Conservation (phyloP, 2,113 vertebrate species). For the Charina bottae region DNA sequence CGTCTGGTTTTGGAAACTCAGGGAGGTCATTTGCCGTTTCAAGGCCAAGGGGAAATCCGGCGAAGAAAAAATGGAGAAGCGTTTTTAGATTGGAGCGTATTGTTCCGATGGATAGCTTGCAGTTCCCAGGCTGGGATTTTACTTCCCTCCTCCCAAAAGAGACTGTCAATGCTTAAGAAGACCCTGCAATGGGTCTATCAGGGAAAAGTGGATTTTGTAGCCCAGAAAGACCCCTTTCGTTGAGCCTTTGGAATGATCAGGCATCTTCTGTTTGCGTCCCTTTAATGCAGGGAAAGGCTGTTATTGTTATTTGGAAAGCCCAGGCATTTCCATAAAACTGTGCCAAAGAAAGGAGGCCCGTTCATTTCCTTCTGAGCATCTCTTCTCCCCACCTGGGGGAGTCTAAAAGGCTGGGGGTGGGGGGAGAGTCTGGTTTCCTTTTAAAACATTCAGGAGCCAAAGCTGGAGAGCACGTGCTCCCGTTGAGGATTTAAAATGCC, state of each 20-base stretch:
- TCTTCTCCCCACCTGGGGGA: conserved; percentile 22
- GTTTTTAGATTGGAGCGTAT: too few species aligned
- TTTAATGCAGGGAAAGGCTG: conserved; percentile 13
- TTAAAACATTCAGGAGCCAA: conserved; percentile 50
- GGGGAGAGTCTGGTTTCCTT: conserved; percentile 14
- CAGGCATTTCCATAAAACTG: conserved; percentile 51
- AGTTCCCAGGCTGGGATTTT: too few species aligned
- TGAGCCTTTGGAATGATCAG: background rate
- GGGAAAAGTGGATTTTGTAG: background rate
- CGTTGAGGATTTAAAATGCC: conserved; percentile 51
- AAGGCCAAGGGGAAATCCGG: too few species aligned
- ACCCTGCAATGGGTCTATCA: background rate
- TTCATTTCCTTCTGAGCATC: conserved; percentile 28
- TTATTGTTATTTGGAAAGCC: background rate
- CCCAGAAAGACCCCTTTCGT: conserved; percentile 24
- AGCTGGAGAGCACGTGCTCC: conserved; percentile 36
- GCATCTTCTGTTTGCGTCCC: conserved; percentile 22
- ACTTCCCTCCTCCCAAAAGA: too few species aligned
- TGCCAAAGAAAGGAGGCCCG: conserved; percentile 42
- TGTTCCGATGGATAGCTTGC: too few species aligned
- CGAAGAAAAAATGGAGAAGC: too few species aligned
- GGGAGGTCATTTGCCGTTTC: too few species aligned
- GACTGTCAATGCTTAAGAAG: too few species aligned
- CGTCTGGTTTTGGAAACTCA: too few species aligned
- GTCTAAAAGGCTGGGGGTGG: background rate